Base-by-base conservation (phyloP, 2,888 invertebrate species). In the Chamaedrilus cognettii region DNA sequence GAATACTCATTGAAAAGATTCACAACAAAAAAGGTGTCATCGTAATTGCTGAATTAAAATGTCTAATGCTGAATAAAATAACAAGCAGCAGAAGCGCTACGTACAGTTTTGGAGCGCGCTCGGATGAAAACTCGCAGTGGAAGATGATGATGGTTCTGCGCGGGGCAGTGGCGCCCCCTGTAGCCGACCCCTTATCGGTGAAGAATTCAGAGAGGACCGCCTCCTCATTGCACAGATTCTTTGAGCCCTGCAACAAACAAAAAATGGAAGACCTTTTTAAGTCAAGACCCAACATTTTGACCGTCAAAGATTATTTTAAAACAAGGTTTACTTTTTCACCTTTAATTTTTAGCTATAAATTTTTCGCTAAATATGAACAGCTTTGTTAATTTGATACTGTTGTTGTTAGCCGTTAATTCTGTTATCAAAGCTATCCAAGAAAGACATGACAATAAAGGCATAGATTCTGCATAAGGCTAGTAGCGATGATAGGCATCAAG, bases 41-140 rank as follows among this genome's bases (percentile, higher is more conserved):
- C 19, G 19, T 42, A 15, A 42, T 42, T 42, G 11, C 19, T 15
- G 42, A 42, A 42, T 42, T 42, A 42, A 11, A 42, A 42, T 15
- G 11, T 15, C 19, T 42, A 42, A 42, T 42, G 42, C 19, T 42
- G 11, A 42, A 42, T 11, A 42, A 42, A 42, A 42, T 42, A 42
- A 42, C 42, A 42, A 42, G 19, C n/a, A n/a, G n/a, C n/a, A n/a
- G n/a, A n/a, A 42, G 42, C 3, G 31, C n/a, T 58, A 35, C 60
- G 61, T 31, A 66, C 90, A 98, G 86, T 77, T 90, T 92, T 0
- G 98, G 98, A 1, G 96, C 98, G 65, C 98, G 88, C 85, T 97
- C 94, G 65, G 94, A 91, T 0, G 96, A 96, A 86, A 96, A 99
- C 84, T 99, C 98, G 85, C 99, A 99, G 83, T 99, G 98, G 85